A percentile compares a stretch with the other conserved stretches of the same genome.
Evolutionary conservation across 2,888 invertebrate species (phyloP).

Genomic region (Drosophila neotestacea): DNA sequence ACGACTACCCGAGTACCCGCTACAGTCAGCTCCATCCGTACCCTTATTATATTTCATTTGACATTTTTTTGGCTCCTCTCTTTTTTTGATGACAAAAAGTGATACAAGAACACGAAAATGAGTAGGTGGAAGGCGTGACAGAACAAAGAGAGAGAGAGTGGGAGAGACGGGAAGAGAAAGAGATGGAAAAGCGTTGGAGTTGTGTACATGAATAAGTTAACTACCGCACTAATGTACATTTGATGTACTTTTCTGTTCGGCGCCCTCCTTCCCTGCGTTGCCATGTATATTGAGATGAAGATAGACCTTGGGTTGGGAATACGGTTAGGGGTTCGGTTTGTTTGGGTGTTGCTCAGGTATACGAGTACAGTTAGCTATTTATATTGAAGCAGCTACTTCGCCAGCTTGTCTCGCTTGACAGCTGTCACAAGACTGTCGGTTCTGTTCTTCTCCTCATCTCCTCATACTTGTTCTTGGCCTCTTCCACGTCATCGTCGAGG

Average conservation of each 20-base stretch:
- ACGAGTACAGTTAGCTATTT: conserved; percentile 54
- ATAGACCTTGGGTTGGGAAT: not conserved
- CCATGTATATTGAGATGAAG: conserved; percentile 47
- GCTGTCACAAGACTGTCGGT: conserved; percentile 62
- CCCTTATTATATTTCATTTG: conserved; percentile 70
- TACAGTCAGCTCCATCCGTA: conserved; percentile 22
- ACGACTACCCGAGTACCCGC: conserved; percentile 3
- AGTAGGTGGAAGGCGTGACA: conserved; percentile 7
- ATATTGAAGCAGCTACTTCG: conserved; percentile 69
- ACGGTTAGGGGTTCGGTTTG: not conserved
- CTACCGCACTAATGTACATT: conserved; percentile 75
- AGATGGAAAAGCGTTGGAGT: conserved; percentile 28
- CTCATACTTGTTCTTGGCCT: not conserved
- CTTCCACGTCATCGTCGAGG: conserved; percentile 2
- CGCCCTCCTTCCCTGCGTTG: conserved; percentile 33
- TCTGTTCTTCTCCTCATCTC: conserved; percentile 3
- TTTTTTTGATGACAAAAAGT: conserved; percentile 47
- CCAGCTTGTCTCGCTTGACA: conserved; percentile 68
- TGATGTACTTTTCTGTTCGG: conserved; percentile 68
- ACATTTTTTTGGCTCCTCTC: conserved; percentile 40
- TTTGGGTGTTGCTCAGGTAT: conserved; percentile 39
- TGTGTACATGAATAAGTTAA: conserved; percentile 74
- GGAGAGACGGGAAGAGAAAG: conserved; percentile 8
- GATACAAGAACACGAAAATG: conserved; percentile 53
- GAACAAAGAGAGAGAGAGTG: not conserved